Evolutionary conservation across 2,888 invertebrate species (phyloP), one percentile per base, ranked within the genome.

Genomic region (Chloroclysta siterata): DNA sequence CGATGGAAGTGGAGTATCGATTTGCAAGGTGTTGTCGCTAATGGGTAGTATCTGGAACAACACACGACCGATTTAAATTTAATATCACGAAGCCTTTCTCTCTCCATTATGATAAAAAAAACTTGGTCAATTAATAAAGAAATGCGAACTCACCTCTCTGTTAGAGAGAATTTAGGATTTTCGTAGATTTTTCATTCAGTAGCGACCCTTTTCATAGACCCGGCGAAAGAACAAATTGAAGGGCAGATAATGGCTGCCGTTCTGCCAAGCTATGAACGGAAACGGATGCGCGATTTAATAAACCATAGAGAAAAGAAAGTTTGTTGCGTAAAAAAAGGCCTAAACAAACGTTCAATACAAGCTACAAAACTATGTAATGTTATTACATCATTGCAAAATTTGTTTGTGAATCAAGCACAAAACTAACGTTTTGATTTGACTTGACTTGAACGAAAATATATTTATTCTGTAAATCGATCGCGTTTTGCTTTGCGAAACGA

Each of bases 191-290:
- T 69, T 85, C 90, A 90, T 91, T 85, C 87, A 86, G 87, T 75
- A 73, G 76, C 78, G 81, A 82, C 82, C 36, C 81, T 82, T 82
- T 63, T 78, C 80, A 79, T 90, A 88, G 87, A 90, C 93, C 92
- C 93, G 93, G 93, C 92, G 94, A 94, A 94, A 92, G 94, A 94
- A 94, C 94, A 94, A 94, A 93, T 94, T 22, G n/a, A 53, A 94
- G 90, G 89, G 17, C 46, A 46, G 36, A n/a, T n/a, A 93, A 93
- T 94, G 94, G 92, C 87, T 58, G 80, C 79, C 80, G 73, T 51
- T 29, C 42, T 33, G 33, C 65, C 17, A 41, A 39, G 36, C 36
- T 11, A 39, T 39, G 8, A 29, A 70, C 81, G 87, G 87, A 87
- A 80, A 79, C 76, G 81, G 83, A 83, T 74, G 71, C 17, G 17